Evolutionary conservation across 2,113 vertebrate species (phyloP).

Genomic region (Clarias batrachus): DNA sequence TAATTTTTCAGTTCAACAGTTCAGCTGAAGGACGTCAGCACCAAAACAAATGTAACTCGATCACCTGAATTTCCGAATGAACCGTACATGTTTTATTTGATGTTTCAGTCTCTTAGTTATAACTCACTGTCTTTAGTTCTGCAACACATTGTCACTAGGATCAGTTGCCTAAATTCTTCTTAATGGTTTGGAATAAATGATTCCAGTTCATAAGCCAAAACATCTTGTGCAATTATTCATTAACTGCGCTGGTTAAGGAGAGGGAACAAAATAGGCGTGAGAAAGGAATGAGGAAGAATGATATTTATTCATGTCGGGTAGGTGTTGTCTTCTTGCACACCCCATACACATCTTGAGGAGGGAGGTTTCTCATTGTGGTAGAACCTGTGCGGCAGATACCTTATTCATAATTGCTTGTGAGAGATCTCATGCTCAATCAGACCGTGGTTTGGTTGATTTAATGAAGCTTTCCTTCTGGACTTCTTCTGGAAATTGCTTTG

Average conservation of each 20-base stretch:
- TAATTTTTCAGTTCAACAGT: too few species aligned
- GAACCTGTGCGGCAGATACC: slow-evolving; percentile 3
- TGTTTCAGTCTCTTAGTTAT: background rate
- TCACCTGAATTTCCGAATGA: background rate
- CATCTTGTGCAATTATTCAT: background rate
- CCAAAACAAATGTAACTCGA: background rate
- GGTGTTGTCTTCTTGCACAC: slow-evolving; percentile 8
- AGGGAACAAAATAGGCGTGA: background rate
- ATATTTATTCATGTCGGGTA: background rate
- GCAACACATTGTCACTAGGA: background rate
- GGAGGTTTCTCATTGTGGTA: background rate
- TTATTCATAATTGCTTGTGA: background rate
- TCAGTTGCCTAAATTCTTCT: slow-evolving; percentile 32
- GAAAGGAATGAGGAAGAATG: slow-evolving; percentile 11
- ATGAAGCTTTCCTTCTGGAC: background rate
- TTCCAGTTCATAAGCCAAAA: slow-evolving; percentile 34
- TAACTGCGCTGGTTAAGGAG: background rate
- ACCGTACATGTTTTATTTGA: background rate
- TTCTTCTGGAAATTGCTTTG: background rate
- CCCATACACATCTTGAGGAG: background rate
- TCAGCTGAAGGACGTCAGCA: background rate
- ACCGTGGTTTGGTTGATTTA: background rate
- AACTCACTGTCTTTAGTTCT: background rate
- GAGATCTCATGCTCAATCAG: background rate
- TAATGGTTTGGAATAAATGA: slow-evolving; percentile 39